Evolutionary conservation across 2,113 vertebrate species (phyloP), one percentile per base, ranked within the genome.

Genomic region (Proterorhinus semilunaris): DNA sequence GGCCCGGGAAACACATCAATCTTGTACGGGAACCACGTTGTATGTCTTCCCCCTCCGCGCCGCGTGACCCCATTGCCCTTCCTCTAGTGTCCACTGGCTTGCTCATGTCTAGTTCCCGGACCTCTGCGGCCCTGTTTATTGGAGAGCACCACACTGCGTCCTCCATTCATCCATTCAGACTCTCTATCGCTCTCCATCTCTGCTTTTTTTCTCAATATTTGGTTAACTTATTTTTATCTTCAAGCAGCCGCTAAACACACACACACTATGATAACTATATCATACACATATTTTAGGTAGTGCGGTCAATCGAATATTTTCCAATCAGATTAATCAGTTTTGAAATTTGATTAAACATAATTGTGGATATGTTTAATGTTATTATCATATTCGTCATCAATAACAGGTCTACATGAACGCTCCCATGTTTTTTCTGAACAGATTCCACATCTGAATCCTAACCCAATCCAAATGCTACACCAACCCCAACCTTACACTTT

Each of bases 1-100:
- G 89, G 83, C 53, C 87, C 54, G 68, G 78, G 87, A 85, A 92
- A 89, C 82, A 82, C 92, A 92, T 91, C 89, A 90, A 89, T 92
- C 87, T 92, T 87, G 78, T 74, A 67, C 69, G 73, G 65, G 72
- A 69, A 74, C 50, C 69, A 83, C 75, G 70, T 72, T 75, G 78
- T 79, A 65, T 66, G 70, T 86, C 81, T 76, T 79, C 67, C 78
- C 70, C 76, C 75, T 77, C 72, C 13, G 49, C 72, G 79, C 65
- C 42, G 65, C 4, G 57, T 71, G 89, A 90, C 90, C 88, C 80
- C 72, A 83, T 88, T 91, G 90, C 88, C 91, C 91, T 89, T 82
- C 75, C 53, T 79, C 81, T 76, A 79, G 81, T 83, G 74, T 86
- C 87, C 76, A 69, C 76, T 78, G 81, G 74, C 87, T 79, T 89